These are phyloP conservation scores for Amyelois transitella DNA, from an alignment of 1,140 invertebrate genomes.

Conservation along the genomic window DNA sequence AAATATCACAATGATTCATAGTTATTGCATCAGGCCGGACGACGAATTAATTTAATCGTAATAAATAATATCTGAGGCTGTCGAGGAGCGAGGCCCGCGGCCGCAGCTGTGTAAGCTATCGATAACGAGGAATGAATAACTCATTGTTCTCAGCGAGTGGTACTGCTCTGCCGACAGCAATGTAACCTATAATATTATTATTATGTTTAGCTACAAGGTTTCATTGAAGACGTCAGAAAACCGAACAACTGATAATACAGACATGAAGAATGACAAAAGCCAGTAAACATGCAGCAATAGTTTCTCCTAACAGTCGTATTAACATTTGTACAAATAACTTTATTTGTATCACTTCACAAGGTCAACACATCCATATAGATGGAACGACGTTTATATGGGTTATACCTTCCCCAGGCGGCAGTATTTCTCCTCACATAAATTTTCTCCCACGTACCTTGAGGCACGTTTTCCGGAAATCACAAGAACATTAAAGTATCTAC, in stretches of 20 bases:
- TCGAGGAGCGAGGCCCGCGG: conserved; percentile 15
- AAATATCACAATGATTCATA: conserved; percentile 45
- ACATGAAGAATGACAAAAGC: too few relatives aligned
- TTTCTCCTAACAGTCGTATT: too few relatives aligned
- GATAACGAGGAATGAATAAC: conserved; percentile 37
- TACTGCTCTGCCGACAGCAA: background rate
- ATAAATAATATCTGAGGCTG: conserved; percentile 21
- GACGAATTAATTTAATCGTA: conserved; percentile 54
- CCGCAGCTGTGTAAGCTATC: conserved; percentile 56
- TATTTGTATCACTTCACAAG: too few relatives aligned
- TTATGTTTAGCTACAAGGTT: too few relatives aligned
- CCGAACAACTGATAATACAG: too few relatives aligned
- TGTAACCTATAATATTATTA: background rate
- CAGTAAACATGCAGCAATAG: too few relatives aligned
- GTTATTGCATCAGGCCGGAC: conserved; percentile 46
- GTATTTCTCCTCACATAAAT: background rate
- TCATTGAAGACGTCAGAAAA: too few relatives aligned
- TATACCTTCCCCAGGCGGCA: background rate
- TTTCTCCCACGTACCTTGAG: conserved; percentile 21
- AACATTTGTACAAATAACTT: too few relatives aligned
- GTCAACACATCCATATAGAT: too few relatives aligned
- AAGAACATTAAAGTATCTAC: background rate
- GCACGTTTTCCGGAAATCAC: conserved; percentile 18
- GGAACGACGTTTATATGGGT: background rate
- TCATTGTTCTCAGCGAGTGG: conserved; percentile 24